Conservation (phyloP, 1,140 invertebrate species). For the Bombus pyrosoma region DNA sequence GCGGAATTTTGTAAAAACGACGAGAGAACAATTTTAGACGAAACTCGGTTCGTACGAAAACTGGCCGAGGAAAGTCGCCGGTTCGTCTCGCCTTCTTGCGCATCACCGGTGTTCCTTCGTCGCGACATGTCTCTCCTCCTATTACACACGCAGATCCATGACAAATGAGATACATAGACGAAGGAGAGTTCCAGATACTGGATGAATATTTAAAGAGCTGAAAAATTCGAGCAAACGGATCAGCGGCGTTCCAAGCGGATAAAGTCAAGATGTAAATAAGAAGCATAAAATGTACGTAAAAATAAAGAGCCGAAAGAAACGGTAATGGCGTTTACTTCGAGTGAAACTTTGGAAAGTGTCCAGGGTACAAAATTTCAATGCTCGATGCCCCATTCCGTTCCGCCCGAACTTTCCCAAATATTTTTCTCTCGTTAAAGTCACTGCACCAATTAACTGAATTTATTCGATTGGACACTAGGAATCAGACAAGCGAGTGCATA, state of each 20-base stretch:
- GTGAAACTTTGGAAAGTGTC: not conserved
- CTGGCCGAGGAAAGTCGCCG: rapidly evolving
- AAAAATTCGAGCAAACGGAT: not conserved
- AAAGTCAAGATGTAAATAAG: not conserved
- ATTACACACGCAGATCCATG: too few relatives aligned
- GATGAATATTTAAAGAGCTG: rapidly evolving
- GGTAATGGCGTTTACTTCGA: not conserved
- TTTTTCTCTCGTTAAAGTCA: not conserved
- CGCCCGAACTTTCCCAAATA: rapidly evolving
- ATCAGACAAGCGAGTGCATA: too few relatives aligned
- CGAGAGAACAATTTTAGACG: not conserved
- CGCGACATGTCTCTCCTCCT: too few relatives aligned
- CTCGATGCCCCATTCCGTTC: not conserved
- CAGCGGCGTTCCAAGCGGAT: rapidly evolving
- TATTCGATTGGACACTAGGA: not conserved
- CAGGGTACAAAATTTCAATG: not conserved
- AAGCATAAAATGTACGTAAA: not conserved
- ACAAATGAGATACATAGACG: rapidly evolving
- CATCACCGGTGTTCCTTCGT: rapidly evolving
- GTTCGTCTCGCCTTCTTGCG: too few relatives aligned
- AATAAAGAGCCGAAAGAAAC: too few relatives aligned
- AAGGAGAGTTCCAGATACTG: rapidly evolving
- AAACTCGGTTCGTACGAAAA: not conserved
- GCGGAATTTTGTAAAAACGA: not conserved
- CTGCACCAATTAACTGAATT: too few relatives aligned